Percentiles rank a stretch among this genome's conserved stretches.
Evolutionary conservation across 2,888 invertebrate species (phyloP).

Genomic region (Caenorhabditis uteleia): DNA sequence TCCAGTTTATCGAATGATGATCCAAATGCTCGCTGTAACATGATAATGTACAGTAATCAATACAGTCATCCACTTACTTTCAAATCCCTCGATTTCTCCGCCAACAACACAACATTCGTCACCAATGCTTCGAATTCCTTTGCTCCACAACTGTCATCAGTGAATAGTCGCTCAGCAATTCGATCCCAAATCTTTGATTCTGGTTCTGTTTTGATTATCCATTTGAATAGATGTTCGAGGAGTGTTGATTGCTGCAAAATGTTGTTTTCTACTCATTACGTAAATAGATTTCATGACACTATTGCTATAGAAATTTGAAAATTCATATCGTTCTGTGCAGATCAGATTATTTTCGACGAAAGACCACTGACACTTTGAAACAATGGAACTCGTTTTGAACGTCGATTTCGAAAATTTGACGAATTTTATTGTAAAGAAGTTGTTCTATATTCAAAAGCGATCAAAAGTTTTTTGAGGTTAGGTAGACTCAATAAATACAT

Average conservation of each 20-base stretch:
- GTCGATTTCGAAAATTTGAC: no score
- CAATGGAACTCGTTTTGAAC: no score
- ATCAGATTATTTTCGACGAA: no score
- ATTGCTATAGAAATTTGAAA: no score
- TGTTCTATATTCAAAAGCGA: no score
- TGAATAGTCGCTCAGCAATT: conserved; percentile 26
- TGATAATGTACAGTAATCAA: background rate
- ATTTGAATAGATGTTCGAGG: conserved; percentile 1
- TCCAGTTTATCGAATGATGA: background rate
- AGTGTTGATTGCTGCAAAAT: conserved; percentile 1
- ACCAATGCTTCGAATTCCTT: conserved; percentile 20
- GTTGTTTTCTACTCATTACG: no score
- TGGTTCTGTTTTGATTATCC: conserved; percentile 4
- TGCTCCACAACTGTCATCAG: conserved; percentile 19
- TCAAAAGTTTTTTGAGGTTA: no score
- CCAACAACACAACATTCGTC: conserved; percentile 1
- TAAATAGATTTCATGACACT: no score
- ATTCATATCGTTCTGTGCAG: no score
- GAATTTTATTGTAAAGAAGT: no score
- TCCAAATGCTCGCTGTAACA: background rate
- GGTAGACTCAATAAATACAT: no score
- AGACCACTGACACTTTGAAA: no score
- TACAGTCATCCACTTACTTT: background rate
- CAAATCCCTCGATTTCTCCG: background rate
- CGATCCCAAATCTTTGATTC: conserved; percentile 20